Percentiles rank a stretch among this genome's conserved stretches.
Evolutionary conservation across 1,140 invertebrate species (phyloP).

Genomic region (Psix sp.): DNA sequence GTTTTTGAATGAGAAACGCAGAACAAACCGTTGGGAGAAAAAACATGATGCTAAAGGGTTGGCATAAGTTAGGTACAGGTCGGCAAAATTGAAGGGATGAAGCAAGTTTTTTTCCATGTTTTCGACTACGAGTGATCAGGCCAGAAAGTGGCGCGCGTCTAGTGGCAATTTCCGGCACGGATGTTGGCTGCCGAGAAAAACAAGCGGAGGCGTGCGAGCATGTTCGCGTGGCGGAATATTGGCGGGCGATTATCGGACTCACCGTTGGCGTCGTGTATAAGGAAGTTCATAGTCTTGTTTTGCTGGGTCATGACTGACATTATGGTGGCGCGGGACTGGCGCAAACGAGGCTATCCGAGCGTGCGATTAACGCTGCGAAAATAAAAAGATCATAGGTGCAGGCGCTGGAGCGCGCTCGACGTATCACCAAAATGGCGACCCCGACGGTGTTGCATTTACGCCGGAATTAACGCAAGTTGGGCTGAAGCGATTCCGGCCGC

Average conservation of each 20-base stretch:
- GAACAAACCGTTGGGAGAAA: no score
- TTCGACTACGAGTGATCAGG: no score
- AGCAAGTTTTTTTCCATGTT: no score
- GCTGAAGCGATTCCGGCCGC: neutral
- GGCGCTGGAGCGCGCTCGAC: slow-evolving; percentile 67
- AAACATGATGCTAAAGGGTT: no score
- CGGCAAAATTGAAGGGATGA: no score
- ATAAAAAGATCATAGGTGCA: slow-evolving; percentile 71
- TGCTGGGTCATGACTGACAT: slow-evolving; percentile 79
- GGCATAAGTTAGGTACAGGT: no score
- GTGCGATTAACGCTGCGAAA: slow-evolving; percentile 61
- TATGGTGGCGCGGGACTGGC: slow-evolving; percentile 56
- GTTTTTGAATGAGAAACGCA: no score
- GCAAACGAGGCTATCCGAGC: slow-evolving; percentile 55
- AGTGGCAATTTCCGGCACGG: no score
- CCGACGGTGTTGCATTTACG: slow-evolving; percentile 75
- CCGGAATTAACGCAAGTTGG: slow-evolving; percentile 46
- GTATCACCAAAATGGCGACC: slow-evolving; percentile 80
- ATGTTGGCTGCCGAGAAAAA: no score
- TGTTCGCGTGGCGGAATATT: slow-evolving; percentile 64
- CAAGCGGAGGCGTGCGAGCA: slow-evolving; percentile 2
- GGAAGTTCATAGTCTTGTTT: slow-evolving; percentile 81
- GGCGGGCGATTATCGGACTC: slow-evolving; percentile 75
- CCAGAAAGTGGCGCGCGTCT: no score
- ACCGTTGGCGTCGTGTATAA: slow-evolving; percentile 83